A percentile compares a stretch with the other conserved stretches of the same genome.
phyloP scores from a whole-genome alignment of 2,797 vertebrate species.

The Helostoma temminkii region DNA sequence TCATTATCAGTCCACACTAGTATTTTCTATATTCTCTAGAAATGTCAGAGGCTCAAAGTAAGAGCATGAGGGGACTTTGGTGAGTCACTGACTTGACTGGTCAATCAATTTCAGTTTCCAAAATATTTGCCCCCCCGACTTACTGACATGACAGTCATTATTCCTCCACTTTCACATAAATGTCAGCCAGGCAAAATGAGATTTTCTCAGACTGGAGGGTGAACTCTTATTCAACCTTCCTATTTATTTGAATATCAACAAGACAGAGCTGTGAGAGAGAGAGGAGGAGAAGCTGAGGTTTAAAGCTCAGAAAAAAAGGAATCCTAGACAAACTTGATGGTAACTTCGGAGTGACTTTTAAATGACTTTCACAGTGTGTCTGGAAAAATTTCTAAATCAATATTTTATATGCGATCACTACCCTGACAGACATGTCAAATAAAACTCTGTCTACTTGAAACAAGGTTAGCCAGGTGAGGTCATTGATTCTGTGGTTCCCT shows the following conservation, averaged over 20 bases:
- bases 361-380: conserved; percentile 22
- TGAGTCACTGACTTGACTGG: conserved; percentile 18
- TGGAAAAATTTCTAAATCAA: conserved; percentile 2
- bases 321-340: background rate
- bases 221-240: conserved; percentile 47
- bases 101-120: conserved; percentile 30
- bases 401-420: conserved; percentile 15
- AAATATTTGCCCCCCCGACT: conserved; percentile 28
- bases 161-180: conserved; percentile 39
- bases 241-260: conserved; percentile 49
- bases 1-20: background rate
- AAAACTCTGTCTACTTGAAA: conserved; percentile 14
- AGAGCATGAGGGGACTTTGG: background rate
- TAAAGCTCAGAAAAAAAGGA: conserved; percentile 4
- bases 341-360: conserved; percentile 25
- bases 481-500: conserved; percentile 26
- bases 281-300: background rate
- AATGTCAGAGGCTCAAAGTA: conserved; percentile 12
- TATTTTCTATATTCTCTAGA: background rate
- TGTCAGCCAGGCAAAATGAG: conserved; percentile 54
- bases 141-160: conserved; percentile 22
- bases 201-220: conserved; percentile 41
- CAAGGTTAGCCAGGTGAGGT: conserved; percentile 3
- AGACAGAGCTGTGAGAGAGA: conserved; percentile 1
- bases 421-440: conserved; percentile 7